phyloP scores from a whole-genome alignment of 2,113 vertebrate species.

The Callorhinus ursinus region DNA sequence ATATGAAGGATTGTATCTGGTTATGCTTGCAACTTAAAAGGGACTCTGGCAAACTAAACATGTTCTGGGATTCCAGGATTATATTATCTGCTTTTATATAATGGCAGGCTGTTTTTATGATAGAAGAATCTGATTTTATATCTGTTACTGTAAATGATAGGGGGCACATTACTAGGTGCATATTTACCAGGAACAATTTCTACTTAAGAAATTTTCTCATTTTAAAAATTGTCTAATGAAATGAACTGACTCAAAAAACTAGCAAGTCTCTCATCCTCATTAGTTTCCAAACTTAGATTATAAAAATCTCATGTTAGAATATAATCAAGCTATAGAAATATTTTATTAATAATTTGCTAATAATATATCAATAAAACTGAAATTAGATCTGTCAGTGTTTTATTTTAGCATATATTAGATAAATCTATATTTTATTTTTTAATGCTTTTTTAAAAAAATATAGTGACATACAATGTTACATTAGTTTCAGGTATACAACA shows the following conservation, averaged over 20 bases:
- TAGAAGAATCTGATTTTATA: background rate
- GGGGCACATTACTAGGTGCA: background rate
- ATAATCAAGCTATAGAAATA: background rate
- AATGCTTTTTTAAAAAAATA: background rate
- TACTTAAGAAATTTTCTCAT: background rate
- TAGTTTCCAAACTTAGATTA: background rate
- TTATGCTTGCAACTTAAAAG: background rate
- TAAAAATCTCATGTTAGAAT: background rate
- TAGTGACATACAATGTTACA: background rate
- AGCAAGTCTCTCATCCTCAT: background rate
- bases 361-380: background rate
- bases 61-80: background rate
- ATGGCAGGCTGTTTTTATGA: background rate
- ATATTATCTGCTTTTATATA: background rate
- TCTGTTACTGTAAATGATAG: background rate
- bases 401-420: background rate
- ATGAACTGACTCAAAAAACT: background rate
- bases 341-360: background rate
- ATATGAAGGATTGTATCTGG: background rate
- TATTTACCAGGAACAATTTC: conserved; percentile 17
- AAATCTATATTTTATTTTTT: background rate
- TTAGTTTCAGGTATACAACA: background rate
- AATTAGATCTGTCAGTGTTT: background rate
- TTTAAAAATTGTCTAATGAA: background rate
- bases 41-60: background rate